Conservation (phyloP, 2,888 invertebrate species). For the Carpatolechia fugitivella region DNA sequence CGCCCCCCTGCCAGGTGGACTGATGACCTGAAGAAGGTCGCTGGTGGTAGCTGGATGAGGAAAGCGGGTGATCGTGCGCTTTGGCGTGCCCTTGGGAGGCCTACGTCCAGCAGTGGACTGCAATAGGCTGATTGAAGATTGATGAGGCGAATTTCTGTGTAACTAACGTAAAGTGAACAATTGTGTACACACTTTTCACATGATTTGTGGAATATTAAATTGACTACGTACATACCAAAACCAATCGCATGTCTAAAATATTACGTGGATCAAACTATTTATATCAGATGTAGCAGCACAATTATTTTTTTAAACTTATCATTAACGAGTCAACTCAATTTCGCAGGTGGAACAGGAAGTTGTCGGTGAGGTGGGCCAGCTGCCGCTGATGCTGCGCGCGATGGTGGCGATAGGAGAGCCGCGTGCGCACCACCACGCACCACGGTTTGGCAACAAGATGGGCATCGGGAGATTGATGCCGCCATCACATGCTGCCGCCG, state of each 20-base stretch:
- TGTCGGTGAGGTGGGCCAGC: conserved; percentile 83
- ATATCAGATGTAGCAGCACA: no score
- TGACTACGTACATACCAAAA: not conserved
- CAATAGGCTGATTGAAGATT: no score
- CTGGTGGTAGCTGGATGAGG: no score
- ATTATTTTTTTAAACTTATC: no score
- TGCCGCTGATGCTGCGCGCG: conserved; percentile 88
- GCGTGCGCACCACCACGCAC: conserved; percentile 56
- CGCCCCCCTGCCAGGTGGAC: no score
- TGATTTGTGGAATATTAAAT: not conserved
- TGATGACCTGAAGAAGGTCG: no score
- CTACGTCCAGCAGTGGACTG: no score
- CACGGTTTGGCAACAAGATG: conserved; percentile 67
- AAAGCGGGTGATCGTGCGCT: no score
- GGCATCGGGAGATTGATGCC: conserved; percentile 60
- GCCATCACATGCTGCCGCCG: conserved; percentile 46
- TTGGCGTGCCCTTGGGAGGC: no score
- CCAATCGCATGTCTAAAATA: not conserved
- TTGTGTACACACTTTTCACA: not conserved
- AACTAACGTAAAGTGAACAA: no score
- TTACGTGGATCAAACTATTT: no score
- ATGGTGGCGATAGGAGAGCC: conserved; percentile 85
- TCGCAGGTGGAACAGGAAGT: conserved; percentile 70
- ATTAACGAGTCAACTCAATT: not conserved
- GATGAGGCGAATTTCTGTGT: no score